Evolutionary conservation across 2,888 invertebrate species (phyloP), one percentile per base, ranked within the genome.

Genomic region (Muschampia staudingeri): DNA sequence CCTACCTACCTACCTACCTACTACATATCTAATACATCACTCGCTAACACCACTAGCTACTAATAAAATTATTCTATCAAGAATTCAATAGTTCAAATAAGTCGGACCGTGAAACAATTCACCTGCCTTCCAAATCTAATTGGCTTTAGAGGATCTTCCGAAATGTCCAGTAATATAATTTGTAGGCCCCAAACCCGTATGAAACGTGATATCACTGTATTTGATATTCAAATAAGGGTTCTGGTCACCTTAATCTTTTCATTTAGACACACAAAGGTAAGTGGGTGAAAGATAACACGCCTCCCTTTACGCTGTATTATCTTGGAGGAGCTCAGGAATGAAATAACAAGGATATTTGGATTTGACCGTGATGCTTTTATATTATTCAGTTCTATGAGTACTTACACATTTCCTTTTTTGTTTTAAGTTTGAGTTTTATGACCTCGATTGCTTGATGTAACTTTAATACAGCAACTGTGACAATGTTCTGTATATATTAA

Each of bases 161-260:
- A 61, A 44, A 76, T 9, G 40, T 76, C 69, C n/a, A 40, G 12
- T 78, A 37, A 78, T 70, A 78, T 42, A 78, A 70, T 78, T 70
- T 78, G 52, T 78, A 37, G 12, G 48, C 19, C 78, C 40, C 40
- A 56, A 70, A 37, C 79, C 79, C 84, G 76, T 78, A 85, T 83
- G 75, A 82, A 87, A 92, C 90, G 89, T 91, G 91, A 91, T 91
- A 89, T 90, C 69, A 82, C 81, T 83, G 69, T 85, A 89, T 92
- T 93, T 91, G 85, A 89, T 91, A 92, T 92, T 91, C 91, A 92
- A 92, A 93, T 90, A 87, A 89, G 89, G 87, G 89, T 89, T 79
- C 37, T 52, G 77, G 77, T 70, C 78, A 75, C 75, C 75, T 80
- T 80, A 75, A 80, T 80, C 71, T 92, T 67, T 75, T 80, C 75